Percentiles rank a stretch among this genome's conserved stretches.
phyloP scores from a whole-genome alignment of 2,113 vertebrate species.

The Phalacrocorax brasilianus region DNA sequence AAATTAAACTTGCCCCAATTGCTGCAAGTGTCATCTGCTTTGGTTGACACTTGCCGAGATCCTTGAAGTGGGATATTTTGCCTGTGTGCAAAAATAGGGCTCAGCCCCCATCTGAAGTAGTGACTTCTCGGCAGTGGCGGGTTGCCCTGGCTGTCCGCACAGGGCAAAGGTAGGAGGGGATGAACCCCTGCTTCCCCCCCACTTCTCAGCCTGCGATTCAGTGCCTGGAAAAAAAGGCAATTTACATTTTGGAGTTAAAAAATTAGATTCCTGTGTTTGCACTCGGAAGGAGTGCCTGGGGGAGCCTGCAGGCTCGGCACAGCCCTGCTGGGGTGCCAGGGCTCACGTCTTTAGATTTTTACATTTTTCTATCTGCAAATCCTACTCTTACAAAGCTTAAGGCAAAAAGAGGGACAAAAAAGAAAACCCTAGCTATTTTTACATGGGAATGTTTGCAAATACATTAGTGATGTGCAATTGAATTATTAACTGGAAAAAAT shows the following conservation, averaged over 20 bases:
- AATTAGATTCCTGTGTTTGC: background rate
- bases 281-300: background rate
- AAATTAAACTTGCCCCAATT: background rate
- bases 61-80: background rate
- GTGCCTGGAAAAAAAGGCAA: background rate
- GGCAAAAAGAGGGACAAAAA: background rate
- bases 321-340: rapidly evolving
- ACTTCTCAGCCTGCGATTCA: background rate
- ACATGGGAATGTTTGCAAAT: background rate
- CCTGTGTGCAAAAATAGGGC: rapidly evolving
- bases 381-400: background rate
- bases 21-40: background rate
- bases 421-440: background rate
- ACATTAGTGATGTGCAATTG: background rate
- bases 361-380: background rate
- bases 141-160: background rate
- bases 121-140: rapidly evolving
- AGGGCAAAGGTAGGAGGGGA: background rate
- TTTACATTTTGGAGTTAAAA: background rate
- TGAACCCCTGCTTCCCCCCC: rapidly evolving
- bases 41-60: background rate
- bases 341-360: rapidly evolving
- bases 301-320: rapidly evolving
- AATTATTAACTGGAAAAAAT: conserved; percentile 26
- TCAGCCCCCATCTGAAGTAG: background rate